These are phyloP conservation scores for Lethocerus indicus DNA, from an alignment of 1,140 invertebrate species.

Conservation along the genomic window DNA sequence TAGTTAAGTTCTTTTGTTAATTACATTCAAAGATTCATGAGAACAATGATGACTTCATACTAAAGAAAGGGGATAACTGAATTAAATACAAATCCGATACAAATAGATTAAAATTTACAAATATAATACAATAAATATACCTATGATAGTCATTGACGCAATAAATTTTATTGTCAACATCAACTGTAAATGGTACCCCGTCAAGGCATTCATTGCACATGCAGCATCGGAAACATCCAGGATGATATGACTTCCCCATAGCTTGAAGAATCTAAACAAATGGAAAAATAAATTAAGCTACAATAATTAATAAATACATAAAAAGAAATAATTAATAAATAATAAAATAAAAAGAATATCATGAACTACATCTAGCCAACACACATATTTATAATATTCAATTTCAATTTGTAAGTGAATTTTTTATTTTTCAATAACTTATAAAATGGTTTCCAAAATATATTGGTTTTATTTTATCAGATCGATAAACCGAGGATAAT, in stretches of 20 bases:
- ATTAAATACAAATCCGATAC: neutral
- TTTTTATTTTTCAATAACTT: too few species aligned
- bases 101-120: neutral
- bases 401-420: too few species aligned
- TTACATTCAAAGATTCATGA: neutral
- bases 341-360: too few species aligned
- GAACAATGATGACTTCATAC: neutral
- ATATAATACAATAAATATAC: constrained; percentile 21
- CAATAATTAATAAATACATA: too few species aligned
- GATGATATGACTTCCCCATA: constrained; percentile 98
- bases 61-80: neutral
- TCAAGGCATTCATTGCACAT: constrained; percentile 95
- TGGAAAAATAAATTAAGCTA: too few species aligned
- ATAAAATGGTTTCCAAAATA: too few species aligned
- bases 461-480: too few species aligned
- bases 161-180: constrained; percentile 96
- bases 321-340: too few species aligned
- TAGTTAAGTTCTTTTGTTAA: too few species aligned
- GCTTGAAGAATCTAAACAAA: constrained; percentile 80
- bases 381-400: too few species aligned
- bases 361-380: too few species aligned
- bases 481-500: too few species aligned
- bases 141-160: constrained; percentile 96
- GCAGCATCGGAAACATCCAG: constrained; percentile 95
- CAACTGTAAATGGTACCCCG: constrained; percentile 94